Conservation (phyloP, 1,140 invertebrate species). For the Nymphalis io region DNA sequence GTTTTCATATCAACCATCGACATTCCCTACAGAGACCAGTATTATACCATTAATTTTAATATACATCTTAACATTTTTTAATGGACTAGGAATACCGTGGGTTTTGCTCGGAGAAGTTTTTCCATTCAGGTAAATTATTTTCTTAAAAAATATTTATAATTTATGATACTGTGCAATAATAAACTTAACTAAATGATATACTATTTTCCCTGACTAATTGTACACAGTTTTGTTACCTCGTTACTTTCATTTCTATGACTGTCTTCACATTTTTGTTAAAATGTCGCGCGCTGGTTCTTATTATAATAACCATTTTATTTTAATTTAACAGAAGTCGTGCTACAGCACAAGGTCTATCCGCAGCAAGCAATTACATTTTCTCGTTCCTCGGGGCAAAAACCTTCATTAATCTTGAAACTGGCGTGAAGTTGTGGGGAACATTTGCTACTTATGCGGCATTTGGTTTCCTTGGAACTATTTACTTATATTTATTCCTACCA, state of each 20-base stretch:
- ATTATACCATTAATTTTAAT: slow-evolving; percentile 56
- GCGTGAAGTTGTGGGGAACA: slow-evolving; percentile 79
- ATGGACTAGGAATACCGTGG: slow-evolving; percentile 63
- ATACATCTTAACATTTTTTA: slow-evolving; percentile 58
- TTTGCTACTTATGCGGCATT: slow-evolving; percentile 84
- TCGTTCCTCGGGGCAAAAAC: slow-evolving; percentile 84
- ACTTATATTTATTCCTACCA: slow-evolving; percentile 86
- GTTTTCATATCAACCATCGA: slow-evolving; percentile 60
- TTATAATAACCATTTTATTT: slow-evolving; percentile 16
- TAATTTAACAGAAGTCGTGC: slow-evolving; percentile 77
- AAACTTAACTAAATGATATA: no score
- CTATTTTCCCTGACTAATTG: no score
- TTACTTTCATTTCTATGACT: no score
- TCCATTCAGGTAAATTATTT: slow-evolving; percentile 60
- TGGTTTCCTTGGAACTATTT: slow-evolving; percentile 81
- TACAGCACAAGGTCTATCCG: slow-evolving; percentile 81
- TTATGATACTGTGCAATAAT: no score
- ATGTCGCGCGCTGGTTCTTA: no score
- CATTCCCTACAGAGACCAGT: slow-evolving; percentile 60
- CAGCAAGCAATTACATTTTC: slow-evolving; percentile 82
- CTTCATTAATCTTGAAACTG: slow-evolving; percentile 79
- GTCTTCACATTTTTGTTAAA: no score
- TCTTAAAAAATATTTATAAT: background rate
- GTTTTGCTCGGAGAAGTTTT: slow-evolving; percentile 71
- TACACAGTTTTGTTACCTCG: no score